Evolutionary conservation across 2,797 vertebrate genomes (phyloP), one percentile per base, ranked within the genome.

Genomic region (Cuniculus paca): DNA sequence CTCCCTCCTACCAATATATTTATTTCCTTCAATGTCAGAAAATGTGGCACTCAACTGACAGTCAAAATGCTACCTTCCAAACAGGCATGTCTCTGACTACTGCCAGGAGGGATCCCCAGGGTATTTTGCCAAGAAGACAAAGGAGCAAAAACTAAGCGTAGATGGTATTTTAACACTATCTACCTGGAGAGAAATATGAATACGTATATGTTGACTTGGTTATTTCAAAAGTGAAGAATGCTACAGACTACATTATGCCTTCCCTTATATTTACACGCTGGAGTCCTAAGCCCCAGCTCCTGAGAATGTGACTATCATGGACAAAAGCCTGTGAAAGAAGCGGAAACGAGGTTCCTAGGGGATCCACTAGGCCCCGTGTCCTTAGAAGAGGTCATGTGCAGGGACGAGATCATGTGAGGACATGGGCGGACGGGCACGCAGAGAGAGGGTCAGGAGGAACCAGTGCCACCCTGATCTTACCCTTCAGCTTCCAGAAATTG

Each of bases 21-120:
- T 42, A 26, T 42, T 78, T 79, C 31, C 79, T 92, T 56, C 48
- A 72, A 50, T 63, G 48, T 60, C 52, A 92, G 42, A 91, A 92
- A 92, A 77, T 20, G 63, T 24, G 60, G 14, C 78, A 34, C 17
- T 70, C 70, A 87, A 65, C 22, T 48, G 45, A 80, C 6, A 88
- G 39, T 61, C 28, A 88, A 97, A 95, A 75, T 54, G 65, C 26
- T 68, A 54, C 74, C 34, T 91, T 91, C n/a, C 72, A 79, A 58
- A 74, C 58, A 83, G 68, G 14, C 54, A 19, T 39, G 26, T 5
- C 39, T 72, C 60, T 72, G 12, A 34, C 26, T 31, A 56, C 12
- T 60, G 13, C 14, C 50, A 24, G 22, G 8, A 63, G 36, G 22
- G 39, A 75, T 39, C 26, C 5, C 56, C 17, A 84, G 31, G 14